Evolutionary conservation across 2,888 invertebrate genomes (phyloP), one percentile per base, ranked within the genome.

Genomic region (Agelastica alni): DNA sequence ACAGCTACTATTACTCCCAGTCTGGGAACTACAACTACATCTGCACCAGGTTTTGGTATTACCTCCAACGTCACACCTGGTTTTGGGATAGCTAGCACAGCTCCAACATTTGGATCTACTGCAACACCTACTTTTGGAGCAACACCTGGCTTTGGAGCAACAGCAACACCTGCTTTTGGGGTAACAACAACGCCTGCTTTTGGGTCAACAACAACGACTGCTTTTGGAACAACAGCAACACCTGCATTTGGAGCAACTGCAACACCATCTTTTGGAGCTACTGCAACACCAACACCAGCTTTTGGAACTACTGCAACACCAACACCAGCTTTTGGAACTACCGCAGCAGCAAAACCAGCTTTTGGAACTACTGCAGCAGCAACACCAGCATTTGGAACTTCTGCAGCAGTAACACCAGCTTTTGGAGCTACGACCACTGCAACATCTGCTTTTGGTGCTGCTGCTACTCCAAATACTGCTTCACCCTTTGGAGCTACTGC

Each of bases 111-210:
- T 34, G 39, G 30, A 26, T 9, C 56, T 12, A 45, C 18, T 22
- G 20, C 48, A 18, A 7, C 49, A 7, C 37, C 47, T 7, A 17
- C 47, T 46, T 42, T 46, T 17, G 39, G 51, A n/a, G 42, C 44
- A n/a, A 22, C 51, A 7, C 49, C 53, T 9, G 36, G 37, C 32
- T 53, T 59, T 55, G 56, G 56, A 9, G 13, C 59, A 12, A 45
- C 31, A 17, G 36, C 42, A 7, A 30, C 55, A 14, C 28, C 58
- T 36, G 20, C 45, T 28, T 32, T 36, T 48, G 39, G 47, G 17
- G 17, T 53, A 28, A 51, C 37, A 13, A 26, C 26, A 18, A 20
- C 51, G 5, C 51, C 54, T 6, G 41, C 26, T 44, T 54, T 60
- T 54, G 56, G 56, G n/a, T 9, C 59, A 9, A 46, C 20, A 12